phyloP scores from a whole-genome alignment of 53 echinoderm and acorn worm species.

The Arbacia lixula region DNA sequence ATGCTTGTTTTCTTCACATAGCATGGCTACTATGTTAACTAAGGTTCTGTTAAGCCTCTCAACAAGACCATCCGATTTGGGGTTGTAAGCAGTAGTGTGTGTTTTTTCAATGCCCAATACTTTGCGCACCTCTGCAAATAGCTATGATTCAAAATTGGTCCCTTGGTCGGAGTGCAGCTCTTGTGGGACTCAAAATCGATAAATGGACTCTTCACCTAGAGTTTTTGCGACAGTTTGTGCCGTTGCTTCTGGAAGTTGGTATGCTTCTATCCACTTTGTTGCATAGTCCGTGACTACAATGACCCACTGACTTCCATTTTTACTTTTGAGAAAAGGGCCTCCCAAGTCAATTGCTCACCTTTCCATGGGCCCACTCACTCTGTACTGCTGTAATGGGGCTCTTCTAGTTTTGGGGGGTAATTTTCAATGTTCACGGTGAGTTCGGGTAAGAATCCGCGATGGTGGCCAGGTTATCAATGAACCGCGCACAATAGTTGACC shows the following conservation, averaged over 20 bases:
- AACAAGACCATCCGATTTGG: no score
- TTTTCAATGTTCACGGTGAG: slow-evolving; percentile 25
- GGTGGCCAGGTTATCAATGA: background rate
- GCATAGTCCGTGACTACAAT: slow-evolving; percentile 52
- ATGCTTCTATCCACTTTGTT: slow-evolving; percentile 52
- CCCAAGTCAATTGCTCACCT: slow-evolving; percentile 32
- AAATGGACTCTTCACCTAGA: background rate
- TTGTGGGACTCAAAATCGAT: background rate
- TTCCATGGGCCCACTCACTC: slow-evolving; percentile 3
- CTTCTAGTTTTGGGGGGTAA: background rate
- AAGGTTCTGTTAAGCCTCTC: no score
- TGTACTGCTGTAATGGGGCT: slow-evolving; percentile 39
- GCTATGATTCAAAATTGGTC: slow-evolving; percentile 41
- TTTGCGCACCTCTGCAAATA: no score
- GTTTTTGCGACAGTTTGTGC: slow-evolving; percentile 46
- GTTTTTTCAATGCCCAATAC: no score
- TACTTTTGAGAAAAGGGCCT: slow-evolving; percentile 1
- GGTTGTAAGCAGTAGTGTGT: no score
- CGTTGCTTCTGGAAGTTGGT: slow-evolving; percentile 31
- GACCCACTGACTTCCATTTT: slow-evolving; percentile 40
- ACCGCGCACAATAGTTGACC: slow-evolving; percentile 1
- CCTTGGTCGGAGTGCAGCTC: slow-evolving; percentile 55
- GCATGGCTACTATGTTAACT: no score
- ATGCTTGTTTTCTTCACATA: no score
- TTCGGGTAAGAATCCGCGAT: background rate